Evolutionary conservation across 2,113 vertebrate species (phyloP).

Genomic region (Nothobranchius furzeri): DNA sequence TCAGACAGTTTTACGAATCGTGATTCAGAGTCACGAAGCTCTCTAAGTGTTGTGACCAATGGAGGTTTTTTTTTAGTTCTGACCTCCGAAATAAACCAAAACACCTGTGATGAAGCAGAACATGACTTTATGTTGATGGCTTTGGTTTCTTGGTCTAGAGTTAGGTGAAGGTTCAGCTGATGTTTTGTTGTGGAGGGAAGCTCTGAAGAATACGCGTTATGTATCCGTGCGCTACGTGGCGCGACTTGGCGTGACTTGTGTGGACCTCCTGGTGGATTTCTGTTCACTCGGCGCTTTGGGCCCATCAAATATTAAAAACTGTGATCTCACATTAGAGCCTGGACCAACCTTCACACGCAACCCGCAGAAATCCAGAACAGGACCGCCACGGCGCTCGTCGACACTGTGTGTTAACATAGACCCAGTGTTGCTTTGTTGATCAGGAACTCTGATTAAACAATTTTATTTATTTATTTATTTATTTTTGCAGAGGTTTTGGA

Average conservation of each 20-base stretch:
- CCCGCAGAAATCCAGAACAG: conserved; percentile 77
- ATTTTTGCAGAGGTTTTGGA: conserved; percentile 25
- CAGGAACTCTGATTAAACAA: conserved; percentile 6
- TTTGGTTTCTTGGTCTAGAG: background rate
- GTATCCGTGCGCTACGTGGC: conserved; percentile 1
- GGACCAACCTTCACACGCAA: conserved; percentile 78
- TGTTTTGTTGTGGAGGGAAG: background rate
- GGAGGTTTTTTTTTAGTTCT: background rate
- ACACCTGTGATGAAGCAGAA: conserved; percentile 20
- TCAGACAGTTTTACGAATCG: no score
- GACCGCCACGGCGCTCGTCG: conserved; percentile 37
- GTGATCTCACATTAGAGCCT: conserved; percentile 67
- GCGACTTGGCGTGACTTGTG: conserved; percentile 60
- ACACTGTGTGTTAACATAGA: conserved; percentile 18
- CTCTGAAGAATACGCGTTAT: conserved; percentile 2
- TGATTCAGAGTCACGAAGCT: background rate
- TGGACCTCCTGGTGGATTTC: conserved; percentile 57
- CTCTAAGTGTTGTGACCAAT: background rate
- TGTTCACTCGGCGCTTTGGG: conserved; percentile 53
- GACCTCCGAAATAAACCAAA: conserved; percentile 12
- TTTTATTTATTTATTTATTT: conserved; percentile 47
- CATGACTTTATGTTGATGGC: conserved; percentile 21
- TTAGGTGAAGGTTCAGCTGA: background rate
- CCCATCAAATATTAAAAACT: conserved; percentile 77
- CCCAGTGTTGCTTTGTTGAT: conserved; percentile 30